Base-by-base conservation (phyloP, 2,797 vertebrate species). In the Danio tinwini region DNA sequence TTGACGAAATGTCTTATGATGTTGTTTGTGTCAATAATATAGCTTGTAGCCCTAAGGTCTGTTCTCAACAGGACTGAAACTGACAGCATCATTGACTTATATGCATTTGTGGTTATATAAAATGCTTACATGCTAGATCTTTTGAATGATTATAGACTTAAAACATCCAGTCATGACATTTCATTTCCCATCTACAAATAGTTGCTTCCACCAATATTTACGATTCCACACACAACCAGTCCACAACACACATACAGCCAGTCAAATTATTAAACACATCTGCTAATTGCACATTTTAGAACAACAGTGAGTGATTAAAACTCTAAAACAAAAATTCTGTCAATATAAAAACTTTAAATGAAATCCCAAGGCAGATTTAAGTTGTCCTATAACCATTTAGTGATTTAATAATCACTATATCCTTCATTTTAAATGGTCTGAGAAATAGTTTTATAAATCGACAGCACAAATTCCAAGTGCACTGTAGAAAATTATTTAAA, bases 91-190 rank as follows among this genome's bases (percentile, higher is more conserved):
- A 29, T 29, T 29, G 29, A 29, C 29, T 29, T 29, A 74, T 50
- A 19, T 49, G 21, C 17, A 29, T 53, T 9, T n/a, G 9, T 5
- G 6, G 45, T 49, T 5, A 29, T 92, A 92, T 90, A 86, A 59
- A 82, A 89, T 86, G 83, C 17, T 49, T 10, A 21, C 5, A n/a
- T 12, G 17, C 19, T 21, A 37, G 6, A 56, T 39, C 16, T 39
- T 47, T 58, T 47, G 4, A 56, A 56, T 55, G n/a, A n/a, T n/a
- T 55, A 5, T n/a, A 17, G 21, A 11, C 59, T 49, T 5, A 39
- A 58, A 77, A 39, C 21, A 39, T 56, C 7, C 7, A 6, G 4
- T 19, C 5, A 56, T 58, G 19, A 55, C 64, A 19, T 47, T 21
- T 40, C 13, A 42, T n/a, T n/a, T 13, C 10, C 47, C 8, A 52